These are phyloP conservation scores for Chionomys nivalis DNA, from an alignment of 2,113 vertebrate species.

Conservation along the genomic window DNA sequence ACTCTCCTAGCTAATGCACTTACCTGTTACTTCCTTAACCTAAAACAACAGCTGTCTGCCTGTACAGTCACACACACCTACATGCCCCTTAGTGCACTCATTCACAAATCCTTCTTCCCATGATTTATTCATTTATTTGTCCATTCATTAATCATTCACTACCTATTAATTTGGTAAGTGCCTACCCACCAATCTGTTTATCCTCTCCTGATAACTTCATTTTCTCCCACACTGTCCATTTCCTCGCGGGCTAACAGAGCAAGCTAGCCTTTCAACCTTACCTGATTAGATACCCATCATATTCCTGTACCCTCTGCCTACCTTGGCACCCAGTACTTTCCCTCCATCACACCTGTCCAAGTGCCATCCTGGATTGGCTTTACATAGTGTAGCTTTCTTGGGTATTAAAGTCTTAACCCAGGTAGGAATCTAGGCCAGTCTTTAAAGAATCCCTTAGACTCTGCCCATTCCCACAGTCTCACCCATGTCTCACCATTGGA, in stretches of 20 bases:
- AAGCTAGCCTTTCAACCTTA: not conserved
- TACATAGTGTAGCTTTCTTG: not conserved
- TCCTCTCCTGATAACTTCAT: not conserved
- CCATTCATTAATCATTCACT: not conserved
- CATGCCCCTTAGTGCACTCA: not conserved
- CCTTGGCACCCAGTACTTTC: not conserved
- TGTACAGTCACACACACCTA: too few species aligned
- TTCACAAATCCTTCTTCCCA: not conserved
- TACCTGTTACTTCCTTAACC: not conserved
- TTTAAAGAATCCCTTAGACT: not conserved
- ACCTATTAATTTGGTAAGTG: not conserved
- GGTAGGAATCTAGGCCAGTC: not conserved
- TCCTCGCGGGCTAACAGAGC: not conserved
- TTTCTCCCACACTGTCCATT: not conserved
- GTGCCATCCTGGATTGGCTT: not conserved
- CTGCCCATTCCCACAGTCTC: not conserved
- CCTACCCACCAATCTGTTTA: not conserved
- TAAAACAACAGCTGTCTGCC: constrained; percentile 23
- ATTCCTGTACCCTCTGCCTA: not conserved
- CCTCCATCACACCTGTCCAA: not conserved
- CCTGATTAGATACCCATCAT: not conserved
- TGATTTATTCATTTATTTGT: not conserved
- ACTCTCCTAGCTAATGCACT: not conserved
- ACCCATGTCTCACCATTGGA: constrained; percentile 93
- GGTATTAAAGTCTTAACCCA: not conserved